Base-by-base conservation (phyloP, 2,888 invertebrate genomes). In the Agriopis marginaria region DNA sequence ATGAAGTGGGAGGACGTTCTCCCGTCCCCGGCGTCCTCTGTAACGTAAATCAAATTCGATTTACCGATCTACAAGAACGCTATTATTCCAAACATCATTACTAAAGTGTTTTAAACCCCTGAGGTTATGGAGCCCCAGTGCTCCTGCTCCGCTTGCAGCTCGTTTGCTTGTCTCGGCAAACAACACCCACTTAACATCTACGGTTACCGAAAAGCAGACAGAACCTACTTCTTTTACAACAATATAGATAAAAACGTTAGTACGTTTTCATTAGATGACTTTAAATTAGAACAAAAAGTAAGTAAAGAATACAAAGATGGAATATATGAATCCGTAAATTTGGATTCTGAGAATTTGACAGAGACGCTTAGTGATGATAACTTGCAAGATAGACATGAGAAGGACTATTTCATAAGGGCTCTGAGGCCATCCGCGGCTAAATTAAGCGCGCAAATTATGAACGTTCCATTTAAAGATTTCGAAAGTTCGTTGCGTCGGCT, bases 381-480 rank as follows among this genome's bases (percentile, higher is more conserved):
- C 8, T 23, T 9, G 32, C 39, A 45, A 47, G 47, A 59, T n/a
- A 50, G n/a, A 49, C 49, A 12, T 40, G 39, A 32, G 14, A 50
- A 50, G 10, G 7, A 10, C 8, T 40, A 49, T 32, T 2, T 45
- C 10, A 47, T n/a, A 7, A 53, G 44, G 14, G 56, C 60, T 42
- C 17, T 42, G 11, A 45, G 42, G 49, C 70, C 75, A 40, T 74
- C 81, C 10, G 79, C 80, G 39, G 82, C 80, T 40, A 79, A 85
- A 70, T 74, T 89, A 62, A 88, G 83, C 55, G 87, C 88, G 8
- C 84, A 87, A 80, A 70, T 88, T 49, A 88, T 87, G 85, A 77
- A 87, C 70, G 66, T 84, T 17, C 81, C 86, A 0, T 83, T 79
- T 61, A 75, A 80, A 70, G 82, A 86, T 39, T 81, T 82, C 6